phyloP scores from a whole-genome alignment of 37 sponge, comb jelly and placozoan species.

The Beroe forskalii region DNA sequence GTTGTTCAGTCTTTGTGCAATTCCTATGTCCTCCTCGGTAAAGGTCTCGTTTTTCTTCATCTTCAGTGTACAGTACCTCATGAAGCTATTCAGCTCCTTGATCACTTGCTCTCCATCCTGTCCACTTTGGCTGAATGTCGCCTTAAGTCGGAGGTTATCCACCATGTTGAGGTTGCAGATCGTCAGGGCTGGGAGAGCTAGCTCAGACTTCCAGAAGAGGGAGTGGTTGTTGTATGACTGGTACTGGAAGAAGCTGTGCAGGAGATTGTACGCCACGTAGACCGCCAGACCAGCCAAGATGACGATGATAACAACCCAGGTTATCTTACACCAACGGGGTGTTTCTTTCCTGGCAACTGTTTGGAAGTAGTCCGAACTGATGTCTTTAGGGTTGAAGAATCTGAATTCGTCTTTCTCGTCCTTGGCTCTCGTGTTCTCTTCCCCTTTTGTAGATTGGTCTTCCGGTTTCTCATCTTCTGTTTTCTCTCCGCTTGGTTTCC shows the following conservation, averaged over 20 bases:
- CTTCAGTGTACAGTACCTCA: no score
- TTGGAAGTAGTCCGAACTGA: neutral
- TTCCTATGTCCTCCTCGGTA: no score
- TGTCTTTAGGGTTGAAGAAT: neutral
- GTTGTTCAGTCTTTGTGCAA: no score
- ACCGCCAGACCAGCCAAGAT: neutral
- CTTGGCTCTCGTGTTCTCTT: no score
- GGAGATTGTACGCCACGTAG: neutral
- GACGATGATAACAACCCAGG: neutral
- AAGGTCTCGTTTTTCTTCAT: no score
- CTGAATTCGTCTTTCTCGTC: no score
- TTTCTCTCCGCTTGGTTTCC: no score
- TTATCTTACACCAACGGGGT: neutral
- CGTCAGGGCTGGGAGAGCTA: constrained; percentile 21
- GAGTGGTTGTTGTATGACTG: neutral
- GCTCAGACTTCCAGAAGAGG: neutral
- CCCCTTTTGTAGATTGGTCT: no score
- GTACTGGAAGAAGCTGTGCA: neutral
- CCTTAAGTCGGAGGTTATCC: neutral
- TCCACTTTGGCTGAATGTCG: neutral
- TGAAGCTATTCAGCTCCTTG: no score
- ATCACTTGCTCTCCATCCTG: no score
- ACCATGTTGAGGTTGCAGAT: neutral
- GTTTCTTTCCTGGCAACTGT: neutral
- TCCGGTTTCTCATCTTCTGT: no score